These are phyloP conservation scores for Gasterosteus nipponicus DNA, from an alignment of 2,113 vertebrate genomes.

Conservation along the genomic window DNA sequence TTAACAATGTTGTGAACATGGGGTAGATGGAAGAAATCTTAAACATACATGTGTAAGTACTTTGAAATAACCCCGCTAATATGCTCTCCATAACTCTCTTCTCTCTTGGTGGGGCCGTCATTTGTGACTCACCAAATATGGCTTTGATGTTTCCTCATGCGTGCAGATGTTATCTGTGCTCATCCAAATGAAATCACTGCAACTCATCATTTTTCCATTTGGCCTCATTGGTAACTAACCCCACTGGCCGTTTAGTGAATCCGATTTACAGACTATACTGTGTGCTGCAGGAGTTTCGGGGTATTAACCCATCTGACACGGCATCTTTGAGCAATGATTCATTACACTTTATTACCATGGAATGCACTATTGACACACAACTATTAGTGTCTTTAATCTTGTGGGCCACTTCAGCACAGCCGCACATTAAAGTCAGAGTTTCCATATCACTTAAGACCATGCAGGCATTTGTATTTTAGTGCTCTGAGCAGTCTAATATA, in stretches of 20 bases:
- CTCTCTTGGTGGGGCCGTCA: constrained; percentile 26
- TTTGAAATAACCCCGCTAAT: constrained; percentile 53
- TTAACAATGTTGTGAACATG: constrained; percentile 32
- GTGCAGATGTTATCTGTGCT: constrained; percentile 57
- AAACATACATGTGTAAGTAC: constrained; percentile 20
- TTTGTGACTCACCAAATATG: constrained; percentile 56
- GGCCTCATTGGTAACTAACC: constrained; percentile 39
- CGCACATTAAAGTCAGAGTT: constrained; percentile 29
- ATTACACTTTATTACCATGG: constrained; percentile 5
- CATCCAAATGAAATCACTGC: constrained; percentile 66
- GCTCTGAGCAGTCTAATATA: background rate
- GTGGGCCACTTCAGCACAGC: background rate
- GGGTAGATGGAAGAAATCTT: constrained; percentile 26
- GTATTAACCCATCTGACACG: constrained; percentile 45
- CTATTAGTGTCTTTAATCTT: constrained; percentile 18
- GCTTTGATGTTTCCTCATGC: constrained; percentile 57
- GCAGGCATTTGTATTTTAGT: constrained; percentile 1
- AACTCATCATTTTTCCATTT: constrained; percentile 61
- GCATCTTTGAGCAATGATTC: constrained; percentile 34
- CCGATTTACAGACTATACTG: constrained; percentile 26
- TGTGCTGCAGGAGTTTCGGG: constrained; percentile 10
- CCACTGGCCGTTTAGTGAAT: constrained; percentile 46
- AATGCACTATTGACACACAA: constrained; percentile 11
- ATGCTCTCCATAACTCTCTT: constrained; percentile 18
- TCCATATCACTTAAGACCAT: constrained; percentile 1